Conservation (phyloP, 2,797 vertebrate genomes). For the Pantherophis alleghaniensis region DNA sequence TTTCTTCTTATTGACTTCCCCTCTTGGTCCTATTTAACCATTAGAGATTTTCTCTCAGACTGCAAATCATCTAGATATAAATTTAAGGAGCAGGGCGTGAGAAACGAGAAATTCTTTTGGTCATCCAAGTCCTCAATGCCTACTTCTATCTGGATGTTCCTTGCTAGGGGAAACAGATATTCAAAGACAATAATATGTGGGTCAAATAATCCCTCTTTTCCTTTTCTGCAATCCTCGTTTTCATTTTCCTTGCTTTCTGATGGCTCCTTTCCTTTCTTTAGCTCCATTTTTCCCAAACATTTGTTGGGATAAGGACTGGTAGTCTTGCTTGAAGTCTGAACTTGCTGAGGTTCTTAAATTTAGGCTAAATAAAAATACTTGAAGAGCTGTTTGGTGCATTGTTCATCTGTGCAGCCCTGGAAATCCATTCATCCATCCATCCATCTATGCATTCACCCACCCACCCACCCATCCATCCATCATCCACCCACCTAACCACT, state of each 20-base stretch:
- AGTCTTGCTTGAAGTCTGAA: background rate
- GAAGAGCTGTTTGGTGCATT: background rate
- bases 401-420: background rate
- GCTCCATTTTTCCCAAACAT: background rate
- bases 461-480: too few relatives aligned
- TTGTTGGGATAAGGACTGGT: background rate
- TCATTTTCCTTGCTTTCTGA: background rate
- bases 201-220: background rate
- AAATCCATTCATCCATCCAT: background rate
- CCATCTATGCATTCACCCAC: accelerated
- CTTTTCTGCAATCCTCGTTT: background rate
- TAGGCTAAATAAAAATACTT: background rate
- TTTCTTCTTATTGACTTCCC: background rate
- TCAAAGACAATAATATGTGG: background rate
- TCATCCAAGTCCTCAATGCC: background rate
- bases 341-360: background rate
- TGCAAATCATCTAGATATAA: background rate
- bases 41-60: background rate
- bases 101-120: background rate
- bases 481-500: too few relatives aligned
- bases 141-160: background rate
- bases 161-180: background rate
- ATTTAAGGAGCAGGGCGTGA: background rate
- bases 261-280: background rate
- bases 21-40: background rate